A percentile compares a stretch with the other conserved stretches of the same genome.
phyloP scores from a whole-genome alignment of 2,113 vertebrate species.

The Anarhynchus alexandrinus region DNA sequence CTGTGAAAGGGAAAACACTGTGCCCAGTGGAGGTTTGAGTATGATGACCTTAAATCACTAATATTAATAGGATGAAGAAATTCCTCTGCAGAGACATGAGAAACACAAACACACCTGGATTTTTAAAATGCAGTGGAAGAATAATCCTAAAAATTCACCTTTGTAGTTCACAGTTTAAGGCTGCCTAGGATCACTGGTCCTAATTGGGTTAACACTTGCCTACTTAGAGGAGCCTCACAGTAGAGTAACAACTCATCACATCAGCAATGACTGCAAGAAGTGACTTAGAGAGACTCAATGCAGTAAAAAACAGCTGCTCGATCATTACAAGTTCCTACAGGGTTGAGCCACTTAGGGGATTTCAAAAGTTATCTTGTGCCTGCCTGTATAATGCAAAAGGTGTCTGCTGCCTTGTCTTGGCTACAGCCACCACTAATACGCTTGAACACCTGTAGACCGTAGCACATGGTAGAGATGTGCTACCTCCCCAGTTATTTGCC shows the following conservation, averaged over 20 bases:
- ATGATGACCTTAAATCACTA: not conserved
- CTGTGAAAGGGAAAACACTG: not conserved
- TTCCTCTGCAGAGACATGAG: not conserved
- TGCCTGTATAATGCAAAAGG: not conserved
- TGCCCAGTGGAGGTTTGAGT: not conserved
- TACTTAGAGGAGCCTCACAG: not conserved
- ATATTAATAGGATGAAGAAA: not conserved
- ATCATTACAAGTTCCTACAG: not conserved
- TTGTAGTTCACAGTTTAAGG: not conserved
- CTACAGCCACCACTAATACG: not conserved
- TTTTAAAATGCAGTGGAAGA: not conserved
- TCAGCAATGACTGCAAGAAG: not conserved
- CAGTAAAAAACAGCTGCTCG: not conserved
- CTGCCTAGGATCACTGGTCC: not conserved
- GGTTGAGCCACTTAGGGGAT: not conserved
- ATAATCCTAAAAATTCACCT: not conserved
- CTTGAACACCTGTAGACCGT: not conserved
- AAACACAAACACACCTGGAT: not conserved
- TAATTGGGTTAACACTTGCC: not conserved
- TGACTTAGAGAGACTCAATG: not conserved
- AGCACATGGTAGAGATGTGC: not conserved
- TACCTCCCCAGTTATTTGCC: not conserved
- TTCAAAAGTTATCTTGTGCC: not conserved
- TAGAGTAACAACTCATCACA: not conserved
- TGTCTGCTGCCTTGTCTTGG: not conserved